Evolutionary conservation across 23 tunicate species (phyloP).

Genomic region (Diplosoma virens): DNA sequence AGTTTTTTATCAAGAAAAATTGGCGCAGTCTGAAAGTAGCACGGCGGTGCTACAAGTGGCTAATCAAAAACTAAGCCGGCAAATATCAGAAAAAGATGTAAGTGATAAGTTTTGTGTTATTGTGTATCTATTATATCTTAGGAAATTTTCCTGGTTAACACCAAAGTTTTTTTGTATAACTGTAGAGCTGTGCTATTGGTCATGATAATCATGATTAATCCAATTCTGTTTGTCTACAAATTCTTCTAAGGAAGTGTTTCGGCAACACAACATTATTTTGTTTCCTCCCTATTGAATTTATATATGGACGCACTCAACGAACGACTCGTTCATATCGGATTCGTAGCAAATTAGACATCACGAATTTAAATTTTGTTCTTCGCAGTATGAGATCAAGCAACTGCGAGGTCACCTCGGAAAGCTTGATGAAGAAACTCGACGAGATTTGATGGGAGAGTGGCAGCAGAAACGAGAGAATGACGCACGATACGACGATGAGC

Average conservation of each 20-base stretch:
- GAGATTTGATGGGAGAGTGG: background rate
- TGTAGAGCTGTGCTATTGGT: too few species aligned
- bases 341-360: too few species aligned
- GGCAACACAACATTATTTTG: too few species aligned
- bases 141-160: background rate
- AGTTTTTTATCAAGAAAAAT: background rate
- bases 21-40: constrained; percentile 33
- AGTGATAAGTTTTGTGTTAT: constrained; percentile 14
- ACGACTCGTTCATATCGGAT: too few species aligned
- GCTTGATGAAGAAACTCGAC: background rate
- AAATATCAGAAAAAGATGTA: constrained; percentile 59
- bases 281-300: too few species aligned
- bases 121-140: background rate
- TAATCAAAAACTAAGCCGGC: constrained; percentile 36
- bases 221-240: too few species aligned
- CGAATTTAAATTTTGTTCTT: background rate
- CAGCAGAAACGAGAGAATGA: background rate
- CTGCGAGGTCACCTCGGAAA: constrained; percentile 26
- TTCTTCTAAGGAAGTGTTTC: too few species aligned
- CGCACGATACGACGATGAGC: background rate
- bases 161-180: too few species aligned
- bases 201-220: too few species aligned
- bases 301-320: too few species aligned
- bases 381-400: constrained; percentile 23
- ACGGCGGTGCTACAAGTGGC: constrained; percentile 16